Percentiles rank a stretch among this genome's conserved stretches.
phyloP scores from a whole-genome alignment of 1,140 invertebrate genomes.

The Drosophila sproati region DNA sequence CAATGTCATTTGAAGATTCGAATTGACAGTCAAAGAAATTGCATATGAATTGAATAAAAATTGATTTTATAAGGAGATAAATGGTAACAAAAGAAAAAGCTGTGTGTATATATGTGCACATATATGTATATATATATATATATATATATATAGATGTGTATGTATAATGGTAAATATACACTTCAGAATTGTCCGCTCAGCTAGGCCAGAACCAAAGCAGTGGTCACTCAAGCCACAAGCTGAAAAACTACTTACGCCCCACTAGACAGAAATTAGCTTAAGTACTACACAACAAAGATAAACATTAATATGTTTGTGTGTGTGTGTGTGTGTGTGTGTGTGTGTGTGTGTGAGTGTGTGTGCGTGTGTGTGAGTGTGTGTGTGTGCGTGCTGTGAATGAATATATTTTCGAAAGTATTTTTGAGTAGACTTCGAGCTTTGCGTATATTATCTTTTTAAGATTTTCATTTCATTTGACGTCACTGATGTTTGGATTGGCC shows the following conservation, averaged over 20 bases:
- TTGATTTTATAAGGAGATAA: slow-evolving; percentile 49
- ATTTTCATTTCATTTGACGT: slow-evolving; percentile 63
- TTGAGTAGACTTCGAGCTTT: neutral
- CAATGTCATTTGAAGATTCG: slow-evolving; percentile 8
- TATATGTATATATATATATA: neutral
- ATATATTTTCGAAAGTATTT: neutral
- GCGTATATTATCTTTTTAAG: slow-evolving; percentile 53
- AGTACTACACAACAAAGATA: slow-evolving; percentile 39
- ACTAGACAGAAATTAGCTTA: slow-evolving; percentile 52
- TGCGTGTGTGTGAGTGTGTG: no score
- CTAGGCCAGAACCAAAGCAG: neutral
- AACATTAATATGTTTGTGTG: neutral
- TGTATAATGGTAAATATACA: neutral
- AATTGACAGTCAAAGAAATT: slow-evolving; percentile 48
- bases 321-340: no score
- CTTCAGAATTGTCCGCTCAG: slow-evolving; percentile 9
- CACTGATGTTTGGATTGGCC: slow-evolving; percentile 27
- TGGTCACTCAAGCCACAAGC: slow-evolving; percentile 7
- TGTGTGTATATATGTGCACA: no score
- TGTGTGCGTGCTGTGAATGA: no score
- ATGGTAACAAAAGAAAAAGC: slow-evolving; percentile 4
- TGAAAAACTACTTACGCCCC: slow-evolving; percentile 32
- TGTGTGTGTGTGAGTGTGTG: no score
- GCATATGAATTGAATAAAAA: slow-evolving; percentile 53
- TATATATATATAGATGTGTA: neutral